Evolutionary conservation across 2,797 vertebrate genomes (phyloP).

Genomic region (Psittacula derbiana): DNA sequence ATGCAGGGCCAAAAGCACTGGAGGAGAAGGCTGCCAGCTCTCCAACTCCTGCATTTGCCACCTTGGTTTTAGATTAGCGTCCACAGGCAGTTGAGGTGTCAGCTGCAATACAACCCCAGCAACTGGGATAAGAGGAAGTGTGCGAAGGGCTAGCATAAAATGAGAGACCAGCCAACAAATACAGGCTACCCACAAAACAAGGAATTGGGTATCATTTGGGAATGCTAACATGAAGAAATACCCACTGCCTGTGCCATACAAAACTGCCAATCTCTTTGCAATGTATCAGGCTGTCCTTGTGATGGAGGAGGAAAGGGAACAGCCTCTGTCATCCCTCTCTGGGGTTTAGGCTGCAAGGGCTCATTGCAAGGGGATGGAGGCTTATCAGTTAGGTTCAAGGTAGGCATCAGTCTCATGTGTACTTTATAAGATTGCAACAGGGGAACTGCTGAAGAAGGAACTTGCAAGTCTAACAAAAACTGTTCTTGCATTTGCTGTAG

Average conservation of each 20-base stretch:
- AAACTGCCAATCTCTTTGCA: not conserved
- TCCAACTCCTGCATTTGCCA: not conserved
- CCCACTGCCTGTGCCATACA: not conserved
- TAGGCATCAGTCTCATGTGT: not conserved
- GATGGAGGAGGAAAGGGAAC: not conserved
- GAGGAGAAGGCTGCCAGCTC: not conserved
- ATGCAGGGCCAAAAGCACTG: not conserved
- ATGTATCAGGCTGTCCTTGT: not conserved
- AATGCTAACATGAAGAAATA: not conserved
- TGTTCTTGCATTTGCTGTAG: not conserved
- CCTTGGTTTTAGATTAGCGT: not conserved
- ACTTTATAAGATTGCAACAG: not conserved
- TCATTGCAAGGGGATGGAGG: not conserved
- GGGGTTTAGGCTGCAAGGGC: not conserved
- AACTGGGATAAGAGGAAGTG: not conserved
- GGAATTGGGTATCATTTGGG: not conserved
- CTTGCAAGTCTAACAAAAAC: not conserved
- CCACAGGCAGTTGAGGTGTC: not conserved
- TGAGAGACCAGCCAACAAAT: not conserved
- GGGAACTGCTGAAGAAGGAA: not conserved
- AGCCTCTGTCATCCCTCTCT: accelerated
- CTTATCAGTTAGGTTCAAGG: not conserved
- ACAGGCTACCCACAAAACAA: not conserved
- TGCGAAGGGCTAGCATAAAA: not conserved
- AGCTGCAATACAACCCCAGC: not conserved